Evolutionary conservation across 2,797 vertebrate genomes (phyloP).

Genomic region (Chiroxiphia lanceolata): DNA sequence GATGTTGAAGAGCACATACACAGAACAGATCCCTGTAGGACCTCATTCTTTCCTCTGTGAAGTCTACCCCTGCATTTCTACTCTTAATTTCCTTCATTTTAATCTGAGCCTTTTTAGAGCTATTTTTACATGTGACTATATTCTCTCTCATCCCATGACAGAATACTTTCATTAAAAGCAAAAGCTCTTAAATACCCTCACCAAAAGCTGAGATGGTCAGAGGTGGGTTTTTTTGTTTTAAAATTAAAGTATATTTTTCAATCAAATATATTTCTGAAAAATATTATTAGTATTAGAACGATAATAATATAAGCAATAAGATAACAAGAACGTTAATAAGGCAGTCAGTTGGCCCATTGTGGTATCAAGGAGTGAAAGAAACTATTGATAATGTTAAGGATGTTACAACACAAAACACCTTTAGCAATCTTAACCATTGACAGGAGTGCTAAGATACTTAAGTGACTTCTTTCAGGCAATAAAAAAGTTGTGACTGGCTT

Average conservation of each 20-base stretch:
- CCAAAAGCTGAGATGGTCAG: neutral
- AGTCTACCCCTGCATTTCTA: neutral
- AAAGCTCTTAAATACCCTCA: neutral
- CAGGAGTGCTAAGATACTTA: neutral
- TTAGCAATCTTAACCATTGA: neutral
- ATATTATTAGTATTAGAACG: neutral
- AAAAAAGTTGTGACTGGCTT: neutral
- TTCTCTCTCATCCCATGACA: neutral
- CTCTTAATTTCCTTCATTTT: neutral
- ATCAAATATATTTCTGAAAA: neutral
- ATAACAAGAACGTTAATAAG: neutral
- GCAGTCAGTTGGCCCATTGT: neutral
- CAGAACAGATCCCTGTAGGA: neutral
- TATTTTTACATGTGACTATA: neutral
- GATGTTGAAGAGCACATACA: neutral
- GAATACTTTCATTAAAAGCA: neutral
- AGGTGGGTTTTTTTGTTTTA: accelerated
- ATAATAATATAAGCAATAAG: neutral
- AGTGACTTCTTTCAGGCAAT: neutral
- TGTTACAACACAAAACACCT: neutral
- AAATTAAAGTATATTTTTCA: neutral
- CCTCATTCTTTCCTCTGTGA: neutral
- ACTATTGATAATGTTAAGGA: neutral
- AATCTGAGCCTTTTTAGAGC: neutral
- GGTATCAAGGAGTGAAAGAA: neutral